Evolutionary conservation across 2,888 invertebrate species (phyloP).

Genomic region (Nebria salina): DNA sequence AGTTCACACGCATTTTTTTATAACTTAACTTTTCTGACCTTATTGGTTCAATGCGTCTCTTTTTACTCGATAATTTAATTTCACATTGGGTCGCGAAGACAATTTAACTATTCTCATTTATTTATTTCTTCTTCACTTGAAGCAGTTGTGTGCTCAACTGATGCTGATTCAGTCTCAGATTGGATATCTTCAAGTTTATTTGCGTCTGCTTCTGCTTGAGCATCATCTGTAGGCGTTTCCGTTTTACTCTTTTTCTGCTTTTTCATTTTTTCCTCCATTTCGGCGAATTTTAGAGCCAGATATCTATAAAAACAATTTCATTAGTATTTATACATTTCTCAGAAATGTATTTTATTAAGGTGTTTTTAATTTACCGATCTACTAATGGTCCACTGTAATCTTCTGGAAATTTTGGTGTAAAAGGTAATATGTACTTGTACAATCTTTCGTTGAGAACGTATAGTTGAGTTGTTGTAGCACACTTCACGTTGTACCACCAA

Average conservation of each 20-base stretch:
- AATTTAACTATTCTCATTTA: background rate
- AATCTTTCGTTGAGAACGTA: slow-evolving; percentile 89
- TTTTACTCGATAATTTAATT: background rate
- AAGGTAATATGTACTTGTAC: slow-evolving; percentile 87
- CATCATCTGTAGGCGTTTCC: slow-evolving; percentile 57
- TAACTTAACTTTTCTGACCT: background rate
- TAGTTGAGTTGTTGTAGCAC: slow-evolving; percentile 82
- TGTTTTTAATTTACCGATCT: slow-evolving; percentile 72
- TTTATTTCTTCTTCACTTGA: background rate
- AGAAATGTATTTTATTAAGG: background rate
- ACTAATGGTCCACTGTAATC: slow-evolving; percentile 90
- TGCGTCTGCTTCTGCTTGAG: slow-evolving; percentile 54
- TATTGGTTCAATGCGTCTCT: background rate
- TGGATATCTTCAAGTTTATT: slow-evolving; percentile 51
- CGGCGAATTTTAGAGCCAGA: slow-evolving; percentile 83
- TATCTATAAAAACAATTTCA: slow-evolving; percentile 67
- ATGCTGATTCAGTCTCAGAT: slow-evolving; percentile 49
- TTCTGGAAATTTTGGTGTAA: slow-evolving; percentile 89
- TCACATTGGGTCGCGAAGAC: background rate
- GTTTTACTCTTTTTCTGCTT: slow-evolving; percentile 72
- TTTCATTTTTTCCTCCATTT: slow-evolving; percentile 84
- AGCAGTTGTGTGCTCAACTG: slow-evolving; percentile 50
- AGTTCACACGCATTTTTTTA: background rate
- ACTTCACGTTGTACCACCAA: slow-evolving; percentile 94
- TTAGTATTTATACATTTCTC: background rate